Base-by-base conservation (phyloP, 2,113 vertebrate genomes). In the Passer domesticus region DNA sequence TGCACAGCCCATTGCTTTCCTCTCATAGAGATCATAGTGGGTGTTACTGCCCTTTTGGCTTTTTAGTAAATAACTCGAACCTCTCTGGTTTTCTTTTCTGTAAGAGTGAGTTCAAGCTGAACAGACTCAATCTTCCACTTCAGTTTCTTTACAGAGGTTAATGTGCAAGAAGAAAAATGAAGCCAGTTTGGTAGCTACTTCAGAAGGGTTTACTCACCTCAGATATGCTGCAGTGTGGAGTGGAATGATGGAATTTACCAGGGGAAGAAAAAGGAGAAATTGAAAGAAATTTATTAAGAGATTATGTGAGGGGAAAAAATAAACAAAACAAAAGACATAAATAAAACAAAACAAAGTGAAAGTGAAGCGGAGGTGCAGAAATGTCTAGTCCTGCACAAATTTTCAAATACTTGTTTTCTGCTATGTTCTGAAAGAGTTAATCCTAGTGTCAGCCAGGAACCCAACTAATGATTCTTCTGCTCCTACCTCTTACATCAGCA, bases 301-400 rank as follows among this genome's bases (percentile, higher is more conserved):
- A 30, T 46, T 46, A 58, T n/a, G 6, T 30, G 18, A 28, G 19
- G 4, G 1, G 0, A 4, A 11, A 15, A 10, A 8, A 19, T 2
- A n/a, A 66, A 49, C 3, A 19, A 41, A 67, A 24, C 27, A 56
- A 83, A 30, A 55, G 3, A 22, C 14, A 22, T 11, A 10, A 50
- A 11, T 1, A 8, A 44, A 62, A 12, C 9, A 46, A 15, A 21
- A 15, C 6, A 47, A 62, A 25, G 6, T 73, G 46, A 37, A 83
- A 55, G 10, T 19, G 43, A 82, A 68, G 47, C 35, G 67, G 52
- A 78, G 30, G 10, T 50, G 50, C 30, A 56, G 19, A 46, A 58
- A 31, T 43, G 2, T 52, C 80, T 43, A 37, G 10, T 62, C 16
- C 33, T 90, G 43, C 23, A 59, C 31, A 59, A 62, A 50, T 67